phyloP scores from a whole-genome alignment of 2,888 invertebrate species.

The Xestia xanthographa region DNA sequence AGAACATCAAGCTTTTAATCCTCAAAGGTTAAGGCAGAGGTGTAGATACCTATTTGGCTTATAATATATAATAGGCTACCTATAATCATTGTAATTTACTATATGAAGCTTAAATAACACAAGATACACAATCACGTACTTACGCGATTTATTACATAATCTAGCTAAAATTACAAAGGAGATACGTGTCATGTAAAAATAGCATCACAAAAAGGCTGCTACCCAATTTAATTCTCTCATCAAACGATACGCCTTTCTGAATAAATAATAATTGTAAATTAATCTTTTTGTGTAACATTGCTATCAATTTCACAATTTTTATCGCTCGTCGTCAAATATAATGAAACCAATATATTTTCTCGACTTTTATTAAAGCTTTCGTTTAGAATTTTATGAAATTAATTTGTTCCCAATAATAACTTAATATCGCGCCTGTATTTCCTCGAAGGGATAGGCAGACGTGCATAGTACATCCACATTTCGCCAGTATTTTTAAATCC shows the following conservation, averaged over 20 bases:
- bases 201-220: conserved; percentile 1
- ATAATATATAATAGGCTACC: background rate
- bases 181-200: conserved; percentile 3
- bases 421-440: background rate
- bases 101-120: background rate
- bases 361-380: conserved; percentile 4
- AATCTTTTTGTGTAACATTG: conserved; percentile 32
- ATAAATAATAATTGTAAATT: conserved; percentile 41
- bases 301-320: conserved; percentile 42
- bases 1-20: background rate
- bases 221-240: conserved; percentile 20
- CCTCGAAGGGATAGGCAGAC: background rate
- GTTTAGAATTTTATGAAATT: background rate
- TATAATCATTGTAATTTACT: background rate
- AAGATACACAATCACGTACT: background rate
- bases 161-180: background rate
- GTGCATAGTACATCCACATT: background rate
- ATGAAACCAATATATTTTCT: conserved; percentile 31
- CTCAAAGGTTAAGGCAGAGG: background rate
- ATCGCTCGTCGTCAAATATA: conserved; percentile 26
- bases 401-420: background rate
- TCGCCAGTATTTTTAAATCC: background rate
- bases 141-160: background rate
- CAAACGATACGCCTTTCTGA: conserved; percentile 13
- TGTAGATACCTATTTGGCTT: background rate